Conservation (phyloP, 1,140 invertebrate species). For the Pseudomyrmex cubaensis region DNA sequence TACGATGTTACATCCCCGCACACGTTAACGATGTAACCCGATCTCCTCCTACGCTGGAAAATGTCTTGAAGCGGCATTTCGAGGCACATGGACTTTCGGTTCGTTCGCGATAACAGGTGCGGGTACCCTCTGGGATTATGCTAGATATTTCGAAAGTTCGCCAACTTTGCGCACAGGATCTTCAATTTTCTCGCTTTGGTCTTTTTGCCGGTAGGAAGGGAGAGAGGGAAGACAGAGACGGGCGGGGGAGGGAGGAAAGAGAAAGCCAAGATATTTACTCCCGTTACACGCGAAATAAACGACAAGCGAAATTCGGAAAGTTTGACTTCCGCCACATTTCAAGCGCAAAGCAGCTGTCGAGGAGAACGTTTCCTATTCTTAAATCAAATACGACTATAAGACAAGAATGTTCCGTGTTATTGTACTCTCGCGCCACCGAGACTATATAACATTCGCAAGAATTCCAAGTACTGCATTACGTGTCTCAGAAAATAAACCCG, state of each 20-base stretch:
- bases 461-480: constrained; percentile 2
- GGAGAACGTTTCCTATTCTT: constrained; percentile 9
- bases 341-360: constrained; percentile 24
- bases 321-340: constrained; percentile 23
- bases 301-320: constrained; percentile 45
- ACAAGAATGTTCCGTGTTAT: background rate
- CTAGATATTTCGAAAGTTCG: constrained; percentile 69
- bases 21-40: too few species aligned
- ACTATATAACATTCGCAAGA: background rate
- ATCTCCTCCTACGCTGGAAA: constrained; percentile 44
- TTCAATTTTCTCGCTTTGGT: constrained; percentile 33
- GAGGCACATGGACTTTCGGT: constrained; percentile 40
- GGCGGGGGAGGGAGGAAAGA: background rate
- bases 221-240: too few species aligned
- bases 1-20: background rate
- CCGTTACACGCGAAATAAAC: constrained; percentile 36
- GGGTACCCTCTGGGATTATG: constrained; percentile 65
- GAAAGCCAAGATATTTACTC: constrained; percentile 47
- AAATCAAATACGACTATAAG: constrained; percentile 37
- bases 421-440: background rate
- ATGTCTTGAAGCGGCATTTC: constrained; percentile 58
- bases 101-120: constrained; percentile 57
- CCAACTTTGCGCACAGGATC: constrained; percentile 59
- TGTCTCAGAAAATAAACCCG: background rate
- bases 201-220: constrained; percentile 2